phyloP scores from a whole-genome alignment of 2,113 vertebrate genomes.

The Probosciger aterrimus region DNA sequence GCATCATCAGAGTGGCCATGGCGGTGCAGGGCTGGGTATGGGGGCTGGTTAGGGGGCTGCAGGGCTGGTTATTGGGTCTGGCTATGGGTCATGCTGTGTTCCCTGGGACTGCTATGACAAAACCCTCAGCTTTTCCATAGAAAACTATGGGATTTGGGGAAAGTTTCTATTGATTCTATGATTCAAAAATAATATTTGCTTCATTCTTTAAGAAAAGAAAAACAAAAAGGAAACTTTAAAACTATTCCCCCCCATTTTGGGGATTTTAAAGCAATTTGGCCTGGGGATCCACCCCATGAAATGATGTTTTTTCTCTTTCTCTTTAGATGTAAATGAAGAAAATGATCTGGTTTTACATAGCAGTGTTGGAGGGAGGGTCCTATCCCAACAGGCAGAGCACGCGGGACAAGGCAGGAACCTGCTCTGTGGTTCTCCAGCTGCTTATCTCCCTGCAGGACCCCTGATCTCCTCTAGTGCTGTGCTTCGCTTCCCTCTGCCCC shows the following conservation, averaged over 20 bases:
- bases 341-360: neutral
- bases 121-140: neutral
- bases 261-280: neutral
- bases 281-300: neutral
- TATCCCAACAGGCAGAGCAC: rapidly evolving
- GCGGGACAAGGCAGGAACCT: neutral
- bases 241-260: neutral
- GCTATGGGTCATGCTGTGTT: rapidly evolving
- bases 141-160: neutral
- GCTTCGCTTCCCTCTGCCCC: neutral
- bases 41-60: neutral
- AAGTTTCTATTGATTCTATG: neutral
- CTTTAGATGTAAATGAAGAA: neutral
- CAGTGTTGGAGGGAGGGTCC: neutral
- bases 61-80: neutral
- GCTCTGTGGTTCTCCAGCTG: neutral
- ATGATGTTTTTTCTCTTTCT: neutral
- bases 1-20: rapidly evolving
- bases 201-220: neutral
- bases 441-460: neutral
- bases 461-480: neutral
- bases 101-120: neutral
- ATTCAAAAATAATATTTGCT: neutral
- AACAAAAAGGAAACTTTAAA: neutral
- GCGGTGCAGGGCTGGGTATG: neutral